phyloP scores from a whole-genome alignment of 2,797 vertebrate genomes.

The Coendou prehensilis region DNA sequence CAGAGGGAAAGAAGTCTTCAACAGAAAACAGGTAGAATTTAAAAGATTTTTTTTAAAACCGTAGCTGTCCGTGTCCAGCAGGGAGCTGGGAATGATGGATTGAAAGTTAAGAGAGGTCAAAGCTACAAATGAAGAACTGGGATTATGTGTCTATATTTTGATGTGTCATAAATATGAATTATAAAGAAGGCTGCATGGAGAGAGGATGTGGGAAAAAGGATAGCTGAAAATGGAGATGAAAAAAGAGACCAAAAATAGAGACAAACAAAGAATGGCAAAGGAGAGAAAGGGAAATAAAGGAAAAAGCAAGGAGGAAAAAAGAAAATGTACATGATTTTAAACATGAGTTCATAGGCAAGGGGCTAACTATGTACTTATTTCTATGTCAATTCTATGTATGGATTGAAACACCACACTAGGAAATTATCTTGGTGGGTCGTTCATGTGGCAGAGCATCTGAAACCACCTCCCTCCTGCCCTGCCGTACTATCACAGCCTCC shows the following conservation, averaged over 20 bases:
- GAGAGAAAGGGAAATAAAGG: neutral
- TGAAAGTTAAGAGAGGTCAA: neutral
- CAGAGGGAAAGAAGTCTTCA: neutral
- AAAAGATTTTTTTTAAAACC: neutral
- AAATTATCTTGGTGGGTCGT: neutral
- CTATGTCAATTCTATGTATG: neutral
- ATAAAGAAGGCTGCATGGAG: neutral
- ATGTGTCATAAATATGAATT: neutral
- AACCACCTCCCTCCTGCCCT: neutral
- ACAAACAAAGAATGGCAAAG: neutral
- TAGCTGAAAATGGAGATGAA: neutral
- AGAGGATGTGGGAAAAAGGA: neutral
- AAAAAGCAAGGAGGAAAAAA: neutral
- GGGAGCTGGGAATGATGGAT: neutral
- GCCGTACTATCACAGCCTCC: neutral
- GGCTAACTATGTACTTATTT: neutral
- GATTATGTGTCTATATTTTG: neutral
- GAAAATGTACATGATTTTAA: neutral
- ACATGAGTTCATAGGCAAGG: neutral
- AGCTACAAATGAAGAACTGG: neutral
- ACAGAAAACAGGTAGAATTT: neutral
- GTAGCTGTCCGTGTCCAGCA: neutral
- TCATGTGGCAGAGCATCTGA: neutral
- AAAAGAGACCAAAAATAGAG: constrained; percentile 1
- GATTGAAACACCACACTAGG: neutral